Evolutionary conservation across 2,888 invertebrate species (phyloP).

Genomic region (Pachydiplax longipennis): DNA sequence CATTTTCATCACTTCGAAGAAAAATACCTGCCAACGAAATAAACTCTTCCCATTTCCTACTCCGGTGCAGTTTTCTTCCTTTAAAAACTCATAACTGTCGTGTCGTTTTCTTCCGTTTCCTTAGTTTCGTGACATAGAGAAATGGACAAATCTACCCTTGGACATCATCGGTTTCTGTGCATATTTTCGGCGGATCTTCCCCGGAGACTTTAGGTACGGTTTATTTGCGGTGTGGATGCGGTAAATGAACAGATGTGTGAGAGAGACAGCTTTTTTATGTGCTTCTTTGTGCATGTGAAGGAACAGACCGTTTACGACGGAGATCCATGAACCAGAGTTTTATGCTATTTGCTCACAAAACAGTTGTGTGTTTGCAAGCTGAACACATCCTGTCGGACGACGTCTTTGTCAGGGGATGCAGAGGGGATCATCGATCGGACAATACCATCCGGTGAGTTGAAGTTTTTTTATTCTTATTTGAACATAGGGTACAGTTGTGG

Average conservation of each 20-base stretch:
- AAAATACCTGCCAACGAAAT: too few relatives aligned
- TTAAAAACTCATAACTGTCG: not conserved
- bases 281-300: not conserved
- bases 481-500: too few relatives aligned
- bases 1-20: not conserved
- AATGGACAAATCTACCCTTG: not conserved
- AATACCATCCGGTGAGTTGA: not conserved
- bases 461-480: not conserved
- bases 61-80: not conserved
- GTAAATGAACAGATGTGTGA: not conserved
- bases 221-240: too few relatives aligned
- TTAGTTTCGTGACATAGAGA: not conserved
- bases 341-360: not conserved
- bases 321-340: not conserved
- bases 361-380: not conserved
- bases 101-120: not conserved
- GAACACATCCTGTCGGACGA: not conserved
- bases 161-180: not conserved
- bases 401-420: not conserved
- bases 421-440: not conserved
- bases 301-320: not conserved
- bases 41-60: not conserved
- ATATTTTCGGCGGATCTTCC: too few relatives aligned
- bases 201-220: too few relatives aligned
- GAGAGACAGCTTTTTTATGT: not conserved